These are phyloP conservation scores for Pterocles orientalis DNA, from an alignment of 2,113 vertebrate genomes.

Conservation along the genomic window DNA sequence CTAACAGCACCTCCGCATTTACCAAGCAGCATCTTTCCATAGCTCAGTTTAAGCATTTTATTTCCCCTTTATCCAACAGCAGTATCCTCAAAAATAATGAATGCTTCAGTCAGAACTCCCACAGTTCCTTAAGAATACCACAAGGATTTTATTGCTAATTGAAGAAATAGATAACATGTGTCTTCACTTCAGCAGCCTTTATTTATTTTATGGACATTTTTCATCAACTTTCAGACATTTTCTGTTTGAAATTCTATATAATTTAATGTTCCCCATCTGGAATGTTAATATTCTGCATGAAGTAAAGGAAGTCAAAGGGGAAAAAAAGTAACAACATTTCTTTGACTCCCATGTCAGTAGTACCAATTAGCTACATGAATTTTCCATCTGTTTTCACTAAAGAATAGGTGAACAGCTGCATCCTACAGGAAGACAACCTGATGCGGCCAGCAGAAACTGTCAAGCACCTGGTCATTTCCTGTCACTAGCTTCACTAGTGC, in stretches of 20 bases:
- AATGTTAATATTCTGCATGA: slow-evolving; percentile 37
- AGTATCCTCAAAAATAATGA: slow-evolving; percentile 18
- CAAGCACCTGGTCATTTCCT: slow-evolving; percentile 52
- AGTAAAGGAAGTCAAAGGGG: slow-evolving; percentile 30
- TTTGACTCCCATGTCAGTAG: slow-evolving; percentile 60
- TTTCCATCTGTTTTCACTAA: slow-evolving; percentile 55
- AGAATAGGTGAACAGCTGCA: slow-evolving; percentile 59
- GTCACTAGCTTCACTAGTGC: not conserved
- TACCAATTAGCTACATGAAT: slow-evolving; percentile 64
- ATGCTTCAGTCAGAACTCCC: slow-evolving; percentile 37
- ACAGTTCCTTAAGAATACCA: slow-evolving; percentile 46
- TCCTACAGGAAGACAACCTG: slow-evolving; percentile 55
- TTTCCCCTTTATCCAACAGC: not conserved
- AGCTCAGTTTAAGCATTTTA: slow-evolving; percentile 8
- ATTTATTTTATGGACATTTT: slow-evolving; percentile 65
- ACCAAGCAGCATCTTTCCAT: not conserved
- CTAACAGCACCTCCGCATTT: slow-evolving; percentile 15
- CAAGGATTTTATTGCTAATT: slow-evolving; percentile 54
- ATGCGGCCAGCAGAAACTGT: slow-evolving; percentile 36
- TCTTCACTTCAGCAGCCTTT: slow-evolving; percentile 53
- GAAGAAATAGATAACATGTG: slow-evolving; percentile 66
- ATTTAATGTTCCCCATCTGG: slow-evolving; percentile 66
- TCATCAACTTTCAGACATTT: slow-evolving; percentile 61
- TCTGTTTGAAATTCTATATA: slow-evolving; percentile 66
- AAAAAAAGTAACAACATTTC: not conserved